phyloP scores from a whole-genome alignment of 2,888 invertebrate species.

The Standfussiana lucernea region DNA sequence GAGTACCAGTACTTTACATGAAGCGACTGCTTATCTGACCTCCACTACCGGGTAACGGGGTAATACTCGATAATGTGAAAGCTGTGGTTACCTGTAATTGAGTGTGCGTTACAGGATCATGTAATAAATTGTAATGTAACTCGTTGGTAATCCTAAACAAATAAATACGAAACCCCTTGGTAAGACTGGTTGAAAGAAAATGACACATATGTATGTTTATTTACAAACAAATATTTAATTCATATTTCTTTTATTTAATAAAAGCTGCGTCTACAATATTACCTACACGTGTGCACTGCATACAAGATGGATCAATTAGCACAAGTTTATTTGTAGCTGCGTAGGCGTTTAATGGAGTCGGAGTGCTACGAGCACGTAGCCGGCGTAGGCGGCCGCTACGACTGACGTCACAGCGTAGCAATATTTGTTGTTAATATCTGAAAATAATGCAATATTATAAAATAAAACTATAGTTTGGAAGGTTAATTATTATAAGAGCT shows the following conservation, averaged over 20 bases:
- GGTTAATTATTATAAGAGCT: background rate
- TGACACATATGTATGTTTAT: background rate
- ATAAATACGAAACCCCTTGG: no score
- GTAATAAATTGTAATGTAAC: no score
- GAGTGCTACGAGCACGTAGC: slow-evolving; percentile 57
- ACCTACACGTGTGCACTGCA: background rate
- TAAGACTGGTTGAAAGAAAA: no score
- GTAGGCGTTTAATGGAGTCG: slow-evolving; percentile 42
- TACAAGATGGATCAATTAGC: background rate
- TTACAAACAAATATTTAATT: background rate
- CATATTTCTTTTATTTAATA: background rate
- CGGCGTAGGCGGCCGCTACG: slow-evolving; percentile 41
- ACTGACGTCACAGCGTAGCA: slow-evolving; percentile 31
- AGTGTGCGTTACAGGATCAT: no score
- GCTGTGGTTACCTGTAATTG: no score
- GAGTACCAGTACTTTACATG: no score
- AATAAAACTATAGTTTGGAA: background rate
- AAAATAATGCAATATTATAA: background rate
- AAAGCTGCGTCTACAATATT: background rate
- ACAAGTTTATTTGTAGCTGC: slow-evolving; percentile 2
- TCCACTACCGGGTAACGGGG: no score
- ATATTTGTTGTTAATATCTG: background rate
- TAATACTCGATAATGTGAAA: no score
- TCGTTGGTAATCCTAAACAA: no score
- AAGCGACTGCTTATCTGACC: no score